Evolutionary conservation across 2,113 vertebrate species (phyloP).

Genomic region (Channa maculata): DNA sequence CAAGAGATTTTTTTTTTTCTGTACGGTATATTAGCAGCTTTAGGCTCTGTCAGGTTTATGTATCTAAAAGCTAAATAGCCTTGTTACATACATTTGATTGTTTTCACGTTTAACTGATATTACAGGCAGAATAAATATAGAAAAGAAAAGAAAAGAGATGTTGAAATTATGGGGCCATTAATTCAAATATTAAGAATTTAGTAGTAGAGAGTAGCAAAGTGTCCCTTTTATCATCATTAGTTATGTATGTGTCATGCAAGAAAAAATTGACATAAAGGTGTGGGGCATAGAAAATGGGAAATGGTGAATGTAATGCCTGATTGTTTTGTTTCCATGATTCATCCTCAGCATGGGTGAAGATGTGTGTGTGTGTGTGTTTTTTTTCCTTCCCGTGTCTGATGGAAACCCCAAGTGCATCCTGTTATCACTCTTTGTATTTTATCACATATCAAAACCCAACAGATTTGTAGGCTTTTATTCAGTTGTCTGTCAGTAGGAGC

Average conservation of each 20-base stretch:
- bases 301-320: background rate
- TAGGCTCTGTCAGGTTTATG: background rate
- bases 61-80: too few relatives aligned
- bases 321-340: background rate
- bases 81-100: too few relatives aligned
- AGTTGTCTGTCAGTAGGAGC: background rate
- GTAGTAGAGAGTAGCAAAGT: background rate
- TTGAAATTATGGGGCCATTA: background rate
- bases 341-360: background rate
- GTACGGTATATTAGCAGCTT: background rate
- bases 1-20: too few relatives aligned
- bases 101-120: background rate
- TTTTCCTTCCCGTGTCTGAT: background rate
- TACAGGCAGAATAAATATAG: too few relatives aligned
- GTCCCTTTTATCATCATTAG: background rate
- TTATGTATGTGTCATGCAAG: background rate
- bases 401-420: background rate
- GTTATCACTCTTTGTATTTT: background rate
- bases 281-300: background rate
- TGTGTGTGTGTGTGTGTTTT: background rate
- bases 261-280: background rate
- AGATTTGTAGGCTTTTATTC: background rate
- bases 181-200: background rate
- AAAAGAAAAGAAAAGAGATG: background rate
- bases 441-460: background rate